Base-by-base conservation (phyloP, 2,113 vertebrate genomes). In the Athene noctua region DNA sequence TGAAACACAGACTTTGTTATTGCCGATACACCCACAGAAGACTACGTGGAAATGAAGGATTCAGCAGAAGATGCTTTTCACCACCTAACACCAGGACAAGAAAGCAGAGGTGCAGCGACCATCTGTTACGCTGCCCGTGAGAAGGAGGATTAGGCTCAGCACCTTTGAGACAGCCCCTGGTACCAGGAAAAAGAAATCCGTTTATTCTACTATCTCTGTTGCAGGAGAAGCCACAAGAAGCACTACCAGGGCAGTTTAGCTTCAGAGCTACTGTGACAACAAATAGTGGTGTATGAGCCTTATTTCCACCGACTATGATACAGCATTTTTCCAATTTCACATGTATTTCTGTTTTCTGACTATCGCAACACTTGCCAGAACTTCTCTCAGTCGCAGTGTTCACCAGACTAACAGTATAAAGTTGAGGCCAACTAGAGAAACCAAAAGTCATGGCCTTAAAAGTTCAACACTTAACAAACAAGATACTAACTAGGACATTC, bases 1-100 rank as follows among this genome's bases (percentile, higher is more conserved):
- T 88, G 74, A 68, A 96, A 91, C 87, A 92, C 89, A 88, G 89
- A 95, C 81, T 86, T 92, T 57, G 57, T 96, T 97, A 97, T 93
- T 97, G 95, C 94, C 54, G 85, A 58, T 34, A 77, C 90, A 92
- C 54, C 71, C 87, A 92, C 85, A 90, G 72, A 25, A 92, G 74
- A 92, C 72, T 42, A 93, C 2, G 18, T 62, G 46, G 80, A 94
- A 89, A 89, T 66, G 49, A 82, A 73, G 57, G 75, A 55, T 73
- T 75, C 61, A 40, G 75, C 30, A 85, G 88, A 82, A 86, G 68
- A 78, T 19, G 40, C 67, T 95, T 82, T 88, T 88, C 63, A 55
- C 63, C 74, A 77, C 67, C 62, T 82, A 73, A 94, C 47, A 87
- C 54, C 73, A 77, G 55, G 80, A 89, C 62, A 77, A 86, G 84